These are phyloP conservation scores for Aromia moschata DNA, from an alignment of 2,888 invertebrate species.

Conservation along the genomic window DNA sequence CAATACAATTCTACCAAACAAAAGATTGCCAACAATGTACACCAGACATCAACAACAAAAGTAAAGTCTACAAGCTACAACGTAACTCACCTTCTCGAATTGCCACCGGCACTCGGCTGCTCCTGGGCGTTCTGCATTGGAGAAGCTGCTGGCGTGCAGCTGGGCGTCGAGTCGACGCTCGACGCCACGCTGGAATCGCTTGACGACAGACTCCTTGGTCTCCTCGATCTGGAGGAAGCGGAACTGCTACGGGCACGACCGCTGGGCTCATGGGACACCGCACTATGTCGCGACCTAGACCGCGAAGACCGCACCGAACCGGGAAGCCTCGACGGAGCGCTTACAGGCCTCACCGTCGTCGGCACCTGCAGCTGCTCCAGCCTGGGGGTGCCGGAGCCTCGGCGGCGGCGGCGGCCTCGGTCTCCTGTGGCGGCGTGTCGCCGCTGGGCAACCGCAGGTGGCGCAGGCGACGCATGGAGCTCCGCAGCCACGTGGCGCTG, in stretches of 20 bases:
- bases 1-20: too few species aligned
- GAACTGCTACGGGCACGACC: slow-evolving; percentile 57
- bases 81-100: slow-evolving; percentile 45
- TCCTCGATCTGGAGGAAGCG: slow-evolving; percentile 56
- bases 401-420: slow-evolving; percentile 9
- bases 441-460: slow-evolving; percentile 64
- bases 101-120: slow-evolving; percentile 38
- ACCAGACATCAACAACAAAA: too few species aligned
- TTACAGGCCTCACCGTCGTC: slow-evolving; percentile 54
- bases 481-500: slow-evolving; percentile 65
- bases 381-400: slow-evolving; percentile 40
- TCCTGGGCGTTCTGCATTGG: slow-evolving; percentile 44
- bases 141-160: slow-evolving; percentile 50
- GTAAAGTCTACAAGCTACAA: too few species aligned
- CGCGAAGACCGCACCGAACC: slow-evolving; percentile 48
- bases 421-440: slow-evolving; percentile 31
- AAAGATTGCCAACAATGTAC: too few species aligned
- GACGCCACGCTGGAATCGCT: slow-evolving; percentile 60
- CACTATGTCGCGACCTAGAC: slow-evolving; percentile 39
- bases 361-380: slow-evolving; percentile 59
- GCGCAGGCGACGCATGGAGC: slow-evolving; percentile 67
- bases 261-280: slow-evolving; percentile 50
- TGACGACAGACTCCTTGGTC: slow-evolving; percentile 59
- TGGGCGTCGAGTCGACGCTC: slow-evolving; percentile 58
- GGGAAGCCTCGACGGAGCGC: slow-evolving; percentile 57